Percentiles rank a stretch among this genome's conserved stretches.
Conservation (phyloP, 2,113 vertebrate species). For the Anolis sagrei region DNA sequence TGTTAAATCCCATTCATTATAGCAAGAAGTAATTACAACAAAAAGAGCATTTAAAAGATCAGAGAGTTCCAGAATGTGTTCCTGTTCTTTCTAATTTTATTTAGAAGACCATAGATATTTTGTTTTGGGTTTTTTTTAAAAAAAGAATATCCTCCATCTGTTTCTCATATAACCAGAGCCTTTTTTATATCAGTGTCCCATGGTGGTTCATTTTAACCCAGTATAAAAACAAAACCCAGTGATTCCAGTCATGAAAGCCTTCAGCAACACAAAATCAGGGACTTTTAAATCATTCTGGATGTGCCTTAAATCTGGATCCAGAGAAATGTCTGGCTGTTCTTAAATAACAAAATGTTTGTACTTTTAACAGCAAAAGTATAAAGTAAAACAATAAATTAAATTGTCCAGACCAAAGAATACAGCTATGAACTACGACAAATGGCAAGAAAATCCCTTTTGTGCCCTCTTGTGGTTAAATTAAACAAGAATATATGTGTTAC, state of each 20-base stretch:
- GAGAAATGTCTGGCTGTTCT: neutral
- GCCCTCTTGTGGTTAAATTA: slow-evolving; percentile 78
- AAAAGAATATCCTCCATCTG: too few relatives aligned
- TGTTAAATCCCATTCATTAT: neutral
- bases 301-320: too few relatives aligned
- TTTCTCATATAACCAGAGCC: too few relatives aligned
- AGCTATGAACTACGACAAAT: accelerated
- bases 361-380: neutral
- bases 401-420: neutral
- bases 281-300: too few relatives aligned
- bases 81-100: neutral
- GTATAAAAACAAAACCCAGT: too few relatives aligned
- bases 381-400: neutral
- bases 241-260: too few relatives aligned
- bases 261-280: too few relatives aligned
- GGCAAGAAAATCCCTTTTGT: slow-evolving; percentile 72
- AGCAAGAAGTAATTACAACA: neutral
- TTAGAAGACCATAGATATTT: too few relatives aligned
- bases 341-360: accelerated
- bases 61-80: too few relatives aligned
- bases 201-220: too few relatives aligned
- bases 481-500: accelerated
- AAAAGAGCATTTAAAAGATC: neutral
- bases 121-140: too few relatives aligned
- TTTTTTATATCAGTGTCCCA: too few relatives aligned